Percentiles rank a stretch among this genome's conserved stretches.
Evolutionary conservation across 2,797 vertebrate genomes (phyloP).

Genomic region (Eleutherodactylus coqui): DNA sequence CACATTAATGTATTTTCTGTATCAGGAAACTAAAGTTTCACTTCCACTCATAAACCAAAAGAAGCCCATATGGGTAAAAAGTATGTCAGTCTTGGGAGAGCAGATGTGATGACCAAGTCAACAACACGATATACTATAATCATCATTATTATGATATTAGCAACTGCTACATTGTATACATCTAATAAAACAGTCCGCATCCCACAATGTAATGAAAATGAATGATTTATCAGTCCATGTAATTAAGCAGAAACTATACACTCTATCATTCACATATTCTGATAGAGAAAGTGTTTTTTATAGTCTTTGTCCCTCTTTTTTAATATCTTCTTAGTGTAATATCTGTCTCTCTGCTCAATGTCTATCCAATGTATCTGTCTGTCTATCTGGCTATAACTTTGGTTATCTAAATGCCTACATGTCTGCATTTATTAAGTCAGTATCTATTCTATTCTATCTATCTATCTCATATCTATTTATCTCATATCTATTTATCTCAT

Average conservation of each 20-base stretch:
- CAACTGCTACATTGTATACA: neutral
- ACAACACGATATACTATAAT: neutral
- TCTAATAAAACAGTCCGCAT: neutral
- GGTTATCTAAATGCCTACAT: no score
- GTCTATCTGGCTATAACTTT: neutral
- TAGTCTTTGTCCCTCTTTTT: no score
- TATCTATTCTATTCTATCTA: neutral
- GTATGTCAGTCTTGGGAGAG: neutral
- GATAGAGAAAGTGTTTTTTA: no score
- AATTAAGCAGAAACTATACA: no score
- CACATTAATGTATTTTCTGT: neutral
- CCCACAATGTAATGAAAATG: neutral
- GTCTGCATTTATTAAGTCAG: no score
- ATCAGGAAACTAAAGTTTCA: neutral
- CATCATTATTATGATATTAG: neutral
- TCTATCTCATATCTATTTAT: constrained; percentile 7
- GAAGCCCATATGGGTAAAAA: neutral
- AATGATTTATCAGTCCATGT: neutral
- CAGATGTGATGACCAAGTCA: neutral
- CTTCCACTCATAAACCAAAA: neutral
- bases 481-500: neutral
- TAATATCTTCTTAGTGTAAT: neutral
- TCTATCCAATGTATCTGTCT: neutral
- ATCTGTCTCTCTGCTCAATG: neutral
- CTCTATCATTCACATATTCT: no score